phyloP scores from a whole-genome alignment of 1,140 invertebrate genomes.

The Drosophila subpulchrella region DNA sequence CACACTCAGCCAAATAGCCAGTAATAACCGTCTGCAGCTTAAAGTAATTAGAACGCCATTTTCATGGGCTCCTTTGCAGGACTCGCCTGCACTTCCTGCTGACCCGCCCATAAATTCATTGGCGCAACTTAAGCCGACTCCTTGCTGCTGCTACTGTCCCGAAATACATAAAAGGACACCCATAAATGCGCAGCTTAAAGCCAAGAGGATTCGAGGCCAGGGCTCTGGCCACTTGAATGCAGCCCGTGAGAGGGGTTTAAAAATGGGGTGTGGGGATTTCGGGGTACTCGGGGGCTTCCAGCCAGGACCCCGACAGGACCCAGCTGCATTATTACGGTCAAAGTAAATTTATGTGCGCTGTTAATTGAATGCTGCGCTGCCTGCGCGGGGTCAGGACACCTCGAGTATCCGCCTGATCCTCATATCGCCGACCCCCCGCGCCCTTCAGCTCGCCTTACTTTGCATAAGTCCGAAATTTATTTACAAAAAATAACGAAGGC shows the following conservation, averaged over 20 bases:
- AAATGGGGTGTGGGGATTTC: background rate
- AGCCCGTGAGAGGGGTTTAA: slow-evolving; percentile 4
- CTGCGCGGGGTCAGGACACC: slow-evolving; percentile 51
- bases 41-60: slow-evolving; percentile 81
- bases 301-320: slow-evolving; percentile 49
- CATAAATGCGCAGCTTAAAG: slow-evolving; percentile 70
- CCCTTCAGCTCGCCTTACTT: slow-evolving; percentile 26
- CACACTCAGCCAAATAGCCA: slow-evolving; percentile 25
- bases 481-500: slow-evolving; percentile 40
- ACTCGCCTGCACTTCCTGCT: slow-evolving; percentile 3
- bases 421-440: slow-evolving; percentile 8
- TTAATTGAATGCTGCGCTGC: slow-evolving; percentile 70
- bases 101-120: slow-evolving; percentile 63
- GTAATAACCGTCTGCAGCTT: slow-evolving; percentile 74
- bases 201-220: slow-evolving; percentile 54
- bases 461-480: slow-evolving; percentile 79
- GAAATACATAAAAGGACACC: slow-evolving; percentile 50
- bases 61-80: slow-evolving; percentile 43
- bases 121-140: slow-evolving; percentile 66
- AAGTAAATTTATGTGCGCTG: slow-evolving; percentile 79
- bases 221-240: slow-evolving; percentile 34
- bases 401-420: slow-evolving; percentile 26
- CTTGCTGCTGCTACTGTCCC: slow-evolving; percentile 26
- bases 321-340: slow-evolving; percentile 78
- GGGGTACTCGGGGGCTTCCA: background rate